Evolutionary conservation across 2,797 vertebrate genomes (phyloP), one percentile per base, ranked within the genome.

Genomic region (Benthosema pterotum): DNA sequence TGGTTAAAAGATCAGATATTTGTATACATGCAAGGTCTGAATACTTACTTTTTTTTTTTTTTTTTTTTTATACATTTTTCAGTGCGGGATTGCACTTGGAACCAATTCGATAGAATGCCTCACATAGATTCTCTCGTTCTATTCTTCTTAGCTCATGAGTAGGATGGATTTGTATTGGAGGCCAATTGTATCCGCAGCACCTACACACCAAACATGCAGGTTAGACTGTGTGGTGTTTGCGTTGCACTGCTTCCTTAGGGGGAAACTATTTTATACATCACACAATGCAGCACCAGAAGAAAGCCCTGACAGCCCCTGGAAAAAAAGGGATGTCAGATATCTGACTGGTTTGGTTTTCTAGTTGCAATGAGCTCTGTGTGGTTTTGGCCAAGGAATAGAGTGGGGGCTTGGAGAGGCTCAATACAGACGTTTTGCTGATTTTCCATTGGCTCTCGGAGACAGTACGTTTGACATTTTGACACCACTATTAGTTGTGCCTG

Each of bases 391-490:
- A n/a, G 80, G 90, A 92, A 86, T 86, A 80, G 63, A 63, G 22
- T 25, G 22, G 60, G 67, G 86, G 71, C 87, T 84, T 19, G 78
- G 71, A 88, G 83, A 91, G 84, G 87, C 87, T 91, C 73, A 83
- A 87, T 79, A 71, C 78, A 89, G 85, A 86, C 78, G 77, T 86
- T 81, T 87, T 89, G 89, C 88, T 91, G 87, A 77, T 78, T 60
- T 65, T 74, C 70, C 83, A 78, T 89, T 65, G 89, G 73, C 88
- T 91, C 91, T 89, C 80, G 77, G 76, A 88, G 88, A 92, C 86
- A 86, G 76, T 69, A 79, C 68, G 59, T 82, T 79, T 94, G 93
- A 94, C 93, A 94, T 92, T 92, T 94, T 94, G 93, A 95, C 92
- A 91, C 82, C 12, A 83, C 77, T 87, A 84, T 87, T 86, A 90